Percentiles rank a stretch among this genome's conserved stretches.
phyloP scores from a whole-genome alignment of 2,888 invertebrate species.

The Fragum sueziense region DNA sequence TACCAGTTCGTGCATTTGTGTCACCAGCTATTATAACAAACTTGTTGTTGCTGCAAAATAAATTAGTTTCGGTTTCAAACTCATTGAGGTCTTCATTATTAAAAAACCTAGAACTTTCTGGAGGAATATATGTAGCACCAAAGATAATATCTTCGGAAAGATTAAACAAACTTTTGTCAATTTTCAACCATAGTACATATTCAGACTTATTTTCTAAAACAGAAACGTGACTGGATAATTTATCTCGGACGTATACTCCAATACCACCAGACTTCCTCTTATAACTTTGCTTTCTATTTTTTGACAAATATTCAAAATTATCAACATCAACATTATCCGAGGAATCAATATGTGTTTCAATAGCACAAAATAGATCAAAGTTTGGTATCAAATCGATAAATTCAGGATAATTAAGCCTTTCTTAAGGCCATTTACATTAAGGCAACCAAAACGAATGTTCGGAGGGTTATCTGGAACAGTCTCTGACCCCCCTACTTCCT shows the following conservation, averaged over 20 bases:
- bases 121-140: constrained; percentile 23
- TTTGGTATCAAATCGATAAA: constrained; percentile 5
- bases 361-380: constrained; percentile 24
- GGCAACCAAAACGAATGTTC: constrained; percentile 1
- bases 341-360: constrained; percentile 11
- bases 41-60: neutral
- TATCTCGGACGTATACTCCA: neutral
- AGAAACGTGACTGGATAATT: neutral
- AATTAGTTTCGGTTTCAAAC: constrained; percentile 22
- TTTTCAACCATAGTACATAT: constrained; percentile 18
- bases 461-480: neutral
- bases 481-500: neutral
- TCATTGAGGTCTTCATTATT: constrained; percentile 1
- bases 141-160: neutral
- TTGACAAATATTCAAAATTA: neutral
- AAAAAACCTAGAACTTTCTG: constrained; percentile 21
- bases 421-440: constrained; percentile 19
- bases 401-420: constrained; percentile 18
- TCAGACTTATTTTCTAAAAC: constrained; percentile 5
- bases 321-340: constrained; percentile 17
- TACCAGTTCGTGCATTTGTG: neutral
- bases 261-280: constrained; percentile 13
- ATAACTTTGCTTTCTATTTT: constrained; percentile 17
- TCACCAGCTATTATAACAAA: constrained; percentile 18
- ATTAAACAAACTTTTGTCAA: constrained; percentile 8